Evolutionary conservation across 2,797 vertebrate genomes (phyloP).

Genomic region (Pangasius krempfi): DNA sequence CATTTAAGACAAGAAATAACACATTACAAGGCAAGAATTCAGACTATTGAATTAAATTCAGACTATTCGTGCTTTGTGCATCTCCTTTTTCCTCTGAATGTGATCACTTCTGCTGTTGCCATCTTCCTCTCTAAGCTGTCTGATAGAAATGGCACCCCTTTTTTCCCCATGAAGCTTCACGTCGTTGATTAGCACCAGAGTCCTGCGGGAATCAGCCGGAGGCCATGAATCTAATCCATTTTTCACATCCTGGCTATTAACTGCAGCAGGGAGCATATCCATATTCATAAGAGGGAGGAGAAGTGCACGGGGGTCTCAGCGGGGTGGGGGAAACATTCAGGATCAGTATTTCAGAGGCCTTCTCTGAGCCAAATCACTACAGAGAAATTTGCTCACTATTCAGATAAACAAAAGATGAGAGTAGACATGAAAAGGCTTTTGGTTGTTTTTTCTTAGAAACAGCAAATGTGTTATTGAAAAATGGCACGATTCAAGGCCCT

Average conservation of each 20-base stretch:
- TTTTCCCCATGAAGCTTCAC: not conserved
- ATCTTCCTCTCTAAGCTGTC: constrained; percentile 17
- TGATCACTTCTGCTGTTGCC: not conserved
- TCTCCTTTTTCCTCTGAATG: not conserved
- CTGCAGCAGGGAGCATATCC: constrained; percentile 68
- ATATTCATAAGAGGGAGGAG: constrained; percentile 75
- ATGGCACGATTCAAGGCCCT: not conserved
- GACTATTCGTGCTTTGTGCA: not conserved
- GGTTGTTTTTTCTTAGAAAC: not conserved
- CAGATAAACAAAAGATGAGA: constrained; percentile 2
- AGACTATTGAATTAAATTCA: not conserved
- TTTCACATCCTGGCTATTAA: constrained; percentile 73
- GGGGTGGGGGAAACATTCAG: constrained; percentile 47
- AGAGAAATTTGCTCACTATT: constrained; percentile 27
- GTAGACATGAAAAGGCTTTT: not conserved
- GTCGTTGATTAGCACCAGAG: constrained; percentile 61
- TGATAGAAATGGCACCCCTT: constrained; percentile 3
- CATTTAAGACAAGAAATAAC: constrained; percentile 37
- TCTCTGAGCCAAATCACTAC: constrained; percentile 10
- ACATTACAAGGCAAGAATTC: not conserved
- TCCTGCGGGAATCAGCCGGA: constrained; percentile 62
- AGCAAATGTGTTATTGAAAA: not conserved
- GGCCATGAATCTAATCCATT: constrained; percentile 69
- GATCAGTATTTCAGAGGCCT: constrained; percentile 54
- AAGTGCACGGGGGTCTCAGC: constrained; percentile 44